Evolutionary conservation across 2,888 invertebrate species (phyloP).

Genomic region (Ernsta delagoae): DNA sequence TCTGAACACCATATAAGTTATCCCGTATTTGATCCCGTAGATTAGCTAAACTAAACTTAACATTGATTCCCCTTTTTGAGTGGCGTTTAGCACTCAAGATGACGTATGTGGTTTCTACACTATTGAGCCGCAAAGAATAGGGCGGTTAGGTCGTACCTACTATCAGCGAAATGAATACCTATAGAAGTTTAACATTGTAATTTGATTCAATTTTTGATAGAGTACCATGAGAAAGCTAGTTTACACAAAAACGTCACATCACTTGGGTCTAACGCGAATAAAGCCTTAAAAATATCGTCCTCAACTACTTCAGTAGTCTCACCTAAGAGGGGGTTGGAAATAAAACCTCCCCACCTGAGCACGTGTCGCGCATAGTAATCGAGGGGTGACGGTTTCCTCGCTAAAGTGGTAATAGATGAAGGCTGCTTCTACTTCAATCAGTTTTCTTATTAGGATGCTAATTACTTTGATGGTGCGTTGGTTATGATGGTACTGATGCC

Average conservation of each 20-base stretch:
- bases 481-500: background rate
- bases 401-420: slow-evolving; percentile 25
- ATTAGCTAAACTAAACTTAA: no score
- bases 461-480: slow-evolving; percentile 8
- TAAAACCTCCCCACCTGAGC: slow-evolving; percentile 29
- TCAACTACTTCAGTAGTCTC: slow-evolving; percentile 26
- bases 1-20: no score
- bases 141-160: no score
- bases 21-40: no score
- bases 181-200: no score
- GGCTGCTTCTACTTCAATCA: slow-evolving; percentile 18
- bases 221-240: background rate
- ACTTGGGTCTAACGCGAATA: background rate
- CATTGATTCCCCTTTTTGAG: no score
- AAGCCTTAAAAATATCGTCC: slow-evolving; percentile 31
- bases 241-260: background rate
- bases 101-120: no score
- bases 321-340: slow-evolving; percentile 15
- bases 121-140: no score
- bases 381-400: background rate
- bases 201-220: background rate
- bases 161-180: no score
- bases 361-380: slow-evolving; percentile 28
- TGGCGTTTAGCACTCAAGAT: no score
- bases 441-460: slow-evolving; percentile 30